phyloP scores from a whole-genome alignment of 2,113 vertebrate genomes.

The Myotis lucifugus region DNA sequence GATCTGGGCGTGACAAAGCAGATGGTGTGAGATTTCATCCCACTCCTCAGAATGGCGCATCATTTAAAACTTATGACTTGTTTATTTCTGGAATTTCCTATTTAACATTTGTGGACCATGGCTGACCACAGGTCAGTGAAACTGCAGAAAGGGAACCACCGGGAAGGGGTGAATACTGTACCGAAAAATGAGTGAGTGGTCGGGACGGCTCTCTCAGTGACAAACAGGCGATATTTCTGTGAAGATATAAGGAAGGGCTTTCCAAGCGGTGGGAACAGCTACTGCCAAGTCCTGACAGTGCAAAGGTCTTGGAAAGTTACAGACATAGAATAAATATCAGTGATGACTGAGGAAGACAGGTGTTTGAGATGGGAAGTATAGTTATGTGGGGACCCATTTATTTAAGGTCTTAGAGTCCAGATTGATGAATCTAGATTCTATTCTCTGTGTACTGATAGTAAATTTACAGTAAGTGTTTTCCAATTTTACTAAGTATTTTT shows the following conservation, averaged over 20 bases:
- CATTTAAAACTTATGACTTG: neutral
- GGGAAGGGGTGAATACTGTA: neutral
- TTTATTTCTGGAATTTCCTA: neutral
- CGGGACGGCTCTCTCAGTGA: neutral
- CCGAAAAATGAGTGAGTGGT: neutral
- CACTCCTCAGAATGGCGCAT: no score
- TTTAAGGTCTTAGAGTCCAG: neutral
- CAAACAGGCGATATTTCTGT: neutral
- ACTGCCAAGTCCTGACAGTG: neutral
- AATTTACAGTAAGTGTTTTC: conserved; percentile 40
- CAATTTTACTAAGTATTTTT: conserved; percentile 48
- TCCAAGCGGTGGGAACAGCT: neutral
- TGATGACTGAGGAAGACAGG: neutral
- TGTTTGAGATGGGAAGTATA: neutral
- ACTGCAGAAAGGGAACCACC: neutral
- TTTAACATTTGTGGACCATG: neutral
- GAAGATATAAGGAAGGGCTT: neutral
- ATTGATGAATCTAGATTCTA: conserved; percentile 28
- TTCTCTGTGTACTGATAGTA: neutral
- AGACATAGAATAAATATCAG: neutral
- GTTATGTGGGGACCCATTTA: neutral
- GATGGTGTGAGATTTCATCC: neutral
- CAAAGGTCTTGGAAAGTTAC: neutral
- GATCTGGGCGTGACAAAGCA: neutral
- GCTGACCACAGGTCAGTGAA: neutral